A percentile compares a stretch with the other conserved stretches of the same genome.
phyloP scores from a whole-genome alignment of 2,797 vertebrate genomes.

The Periophthalmus magnuspinnatus region DNA sequence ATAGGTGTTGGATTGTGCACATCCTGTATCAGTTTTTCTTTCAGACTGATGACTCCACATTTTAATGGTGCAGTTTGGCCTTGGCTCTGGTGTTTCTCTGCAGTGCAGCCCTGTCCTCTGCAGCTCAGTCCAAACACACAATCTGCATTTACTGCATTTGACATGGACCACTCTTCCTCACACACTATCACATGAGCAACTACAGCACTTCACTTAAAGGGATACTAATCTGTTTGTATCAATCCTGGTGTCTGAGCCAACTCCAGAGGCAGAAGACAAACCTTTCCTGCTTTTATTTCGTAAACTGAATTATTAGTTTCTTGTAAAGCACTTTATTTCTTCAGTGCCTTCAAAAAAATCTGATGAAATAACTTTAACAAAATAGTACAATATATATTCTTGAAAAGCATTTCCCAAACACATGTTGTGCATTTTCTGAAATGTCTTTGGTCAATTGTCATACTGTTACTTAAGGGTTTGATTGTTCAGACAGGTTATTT shows the following conservation, averaged over 20 bases:
- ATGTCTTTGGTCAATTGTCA: no score
- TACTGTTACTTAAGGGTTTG: no score
- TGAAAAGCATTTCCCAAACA: no score
- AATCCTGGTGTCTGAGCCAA: neutral
- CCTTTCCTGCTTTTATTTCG: neutral
- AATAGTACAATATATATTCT: no score
- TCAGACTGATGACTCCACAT: constrained; percentile 3
- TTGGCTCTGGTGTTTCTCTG: constrained; percentile 24
- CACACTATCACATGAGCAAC: constrained; percentile 15
- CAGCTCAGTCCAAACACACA: constrained; percentile 19
- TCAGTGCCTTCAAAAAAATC: no score
- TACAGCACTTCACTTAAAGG: constrained; percentile 23
- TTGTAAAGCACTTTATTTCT: neutral
- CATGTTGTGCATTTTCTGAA: no score
- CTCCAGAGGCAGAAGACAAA: neutral
- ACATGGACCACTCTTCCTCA: constrained; percentile 8
- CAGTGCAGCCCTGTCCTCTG: constrained; percentile 48
- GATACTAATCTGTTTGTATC: neutral
- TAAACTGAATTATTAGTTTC: no score
- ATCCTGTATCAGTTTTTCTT: neutral
- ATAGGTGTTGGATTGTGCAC: constrained; percentile 2
- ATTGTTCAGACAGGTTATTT: no score
- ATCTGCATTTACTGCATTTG: constrained; percentile 23
- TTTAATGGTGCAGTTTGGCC: constrained; percentile 42
- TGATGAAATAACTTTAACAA: no score